A percentile compares a stretch with the other conserved stretches of the same genome.
phyloP scores from a whole-genome alignment of 2,888 invertebrate genomes.

The Acleris cristana region DNA sequence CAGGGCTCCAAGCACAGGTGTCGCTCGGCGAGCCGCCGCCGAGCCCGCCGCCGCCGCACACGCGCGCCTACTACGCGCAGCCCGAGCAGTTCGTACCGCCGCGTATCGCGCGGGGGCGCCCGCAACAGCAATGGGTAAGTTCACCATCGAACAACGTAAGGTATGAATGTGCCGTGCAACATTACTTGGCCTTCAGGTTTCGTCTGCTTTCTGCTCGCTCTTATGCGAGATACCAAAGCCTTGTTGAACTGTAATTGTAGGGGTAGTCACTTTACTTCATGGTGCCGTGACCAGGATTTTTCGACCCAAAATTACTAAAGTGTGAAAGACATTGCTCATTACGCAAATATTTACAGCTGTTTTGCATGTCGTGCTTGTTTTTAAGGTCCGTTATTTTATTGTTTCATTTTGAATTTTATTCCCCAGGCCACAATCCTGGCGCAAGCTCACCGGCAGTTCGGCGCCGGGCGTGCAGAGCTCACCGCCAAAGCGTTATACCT shows the following conservation, averaged over 20 bases:
- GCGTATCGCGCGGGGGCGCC: conserved; percentile 89
- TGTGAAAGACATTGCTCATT: too few species aligned
- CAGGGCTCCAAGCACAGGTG: conserved; percentile 97
- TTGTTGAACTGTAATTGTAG: too few species aligned
- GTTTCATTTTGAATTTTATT: not conserved
- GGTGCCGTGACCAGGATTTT: not conserved
- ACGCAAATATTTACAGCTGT: too few species aligned
- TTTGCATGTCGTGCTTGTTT: too few species aligned
- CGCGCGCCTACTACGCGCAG: conserved; percentile 94
- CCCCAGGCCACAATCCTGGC: conserved; percentile 90
- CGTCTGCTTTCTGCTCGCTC: too few species aligned
- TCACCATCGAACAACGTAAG: too few species aligned
- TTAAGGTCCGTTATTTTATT: not conserved
- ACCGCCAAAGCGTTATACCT: conserved; percentile 97
- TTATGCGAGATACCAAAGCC: too few species aligned
- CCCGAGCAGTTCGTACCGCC: conserved; percentile 96
- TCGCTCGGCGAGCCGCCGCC: conserved; percentile 92
- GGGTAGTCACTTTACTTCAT: too few species aligned
- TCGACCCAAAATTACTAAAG: too few species aligned
- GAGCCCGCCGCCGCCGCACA: conserved; percentile 88
- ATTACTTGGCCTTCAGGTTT: too few species aligned
- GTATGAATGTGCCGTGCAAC: too few species aligned
- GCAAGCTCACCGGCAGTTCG: conserved; percentile 95
- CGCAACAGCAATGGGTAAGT: conserved; percentile 92
- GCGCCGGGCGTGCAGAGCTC: conserved; percentile 94